These are phyloP conservation scores for Acanthurus leucopareius DNA, from an alignment of 2,797 vertebrate species.

Conservation along the genomic window DNA sequence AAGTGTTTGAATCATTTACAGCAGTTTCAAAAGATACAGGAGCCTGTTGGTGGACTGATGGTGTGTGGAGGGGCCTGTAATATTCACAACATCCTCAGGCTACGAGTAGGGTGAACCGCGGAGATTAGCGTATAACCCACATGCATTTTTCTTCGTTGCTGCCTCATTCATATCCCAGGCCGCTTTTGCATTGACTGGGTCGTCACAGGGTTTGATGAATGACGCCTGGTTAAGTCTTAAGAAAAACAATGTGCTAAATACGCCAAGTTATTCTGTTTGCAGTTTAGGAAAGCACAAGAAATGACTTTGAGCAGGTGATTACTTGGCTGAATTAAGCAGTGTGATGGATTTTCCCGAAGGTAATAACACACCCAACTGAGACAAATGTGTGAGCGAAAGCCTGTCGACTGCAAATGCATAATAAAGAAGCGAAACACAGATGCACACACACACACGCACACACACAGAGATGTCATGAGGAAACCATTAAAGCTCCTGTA, in stretches of 20 bases:
- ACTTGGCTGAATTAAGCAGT: slow-evolving; percentile 65
- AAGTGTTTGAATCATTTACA: slow-evolving; percentile 58
- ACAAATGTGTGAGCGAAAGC: slow-evolving; percentile 60
- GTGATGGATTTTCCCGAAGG: slow-evolving; percentile 70
- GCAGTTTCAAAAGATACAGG: slow-evolving; percentile 37
- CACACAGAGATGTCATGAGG: slow-evolving; percentile 5
- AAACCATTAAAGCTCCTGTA: slow-evolving; percentile 32
- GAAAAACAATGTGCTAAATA: slow-evolving; percentile 66
- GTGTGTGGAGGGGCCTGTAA: slow-evolving; percentile 14
- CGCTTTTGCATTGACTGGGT: slow-evolving; percentile 39
- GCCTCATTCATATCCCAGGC: slow-evolving; percentile 33
- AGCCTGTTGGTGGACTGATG: slow-evolving; percentile 1
- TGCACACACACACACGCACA: slow-evolving; percentile 29
- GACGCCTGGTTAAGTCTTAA: slow-evolving; percentile 37
- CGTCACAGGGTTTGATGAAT: slow-evolving; percentile 61
- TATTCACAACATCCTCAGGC: slow-evolving; percentile 29
- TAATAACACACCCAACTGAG: slow-evolving; percentile 62
- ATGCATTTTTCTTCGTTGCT: slow-evolving; percentile 38
- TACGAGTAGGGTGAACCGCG: slow-evolving; percentile 14
- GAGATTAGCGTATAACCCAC: neutral
- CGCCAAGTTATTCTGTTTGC: slow-evolving; percentile 51
- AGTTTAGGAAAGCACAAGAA: slow-evolving; percentile 64
- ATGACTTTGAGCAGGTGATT: slow-evolving; percentile 73
- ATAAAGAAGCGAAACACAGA: slow-evolving; percentile 47
- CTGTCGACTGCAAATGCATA: slow-evolving; percentile 31